Evolutionary conservation across 1,140 invertebrate species (phyloP).

Genomic region (Penaeus chinensis): DNA sequence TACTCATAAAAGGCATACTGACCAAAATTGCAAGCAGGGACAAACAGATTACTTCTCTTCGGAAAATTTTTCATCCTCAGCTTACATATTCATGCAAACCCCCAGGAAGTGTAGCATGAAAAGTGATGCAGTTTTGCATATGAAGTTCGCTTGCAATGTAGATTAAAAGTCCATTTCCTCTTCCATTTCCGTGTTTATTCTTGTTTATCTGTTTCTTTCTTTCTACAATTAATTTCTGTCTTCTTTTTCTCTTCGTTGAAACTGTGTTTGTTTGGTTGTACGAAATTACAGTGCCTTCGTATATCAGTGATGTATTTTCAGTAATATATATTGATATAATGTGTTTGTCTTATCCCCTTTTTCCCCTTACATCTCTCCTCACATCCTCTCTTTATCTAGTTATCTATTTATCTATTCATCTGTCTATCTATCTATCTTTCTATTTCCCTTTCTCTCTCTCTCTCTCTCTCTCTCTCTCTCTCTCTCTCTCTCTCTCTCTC

Average conservation of each 20-base stretch:
- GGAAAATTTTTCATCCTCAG: neutral
- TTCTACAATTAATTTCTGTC: neutral
- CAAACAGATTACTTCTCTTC: neutral
- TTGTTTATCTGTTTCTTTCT: neutral
- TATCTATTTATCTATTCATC: neutral
- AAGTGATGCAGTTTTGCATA: too few species aligned
- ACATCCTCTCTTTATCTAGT: neutral
- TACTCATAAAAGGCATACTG: neutral
- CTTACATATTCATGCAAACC: neutral
- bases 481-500: constrained; percentile 7
- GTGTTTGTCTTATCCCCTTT: neutral
- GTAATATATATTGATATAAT: neutral
- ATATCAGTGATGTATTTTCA: neutral
- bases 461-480: constrained; percentile 17
- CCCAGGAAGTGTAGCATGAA: too few species aligned
- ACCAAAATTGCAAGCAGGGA: neutral
- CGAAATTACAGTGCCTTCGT: neutral
- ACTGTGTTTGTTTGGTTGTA: neutral
- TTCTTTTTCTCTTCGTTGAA: neutral
- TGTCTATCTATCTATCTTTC: neutral
- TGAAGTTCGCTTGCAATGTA: too few species aligned
- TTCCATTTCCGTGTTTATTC: too few species aligned
- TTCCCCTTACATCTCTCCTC: too few species aligned
- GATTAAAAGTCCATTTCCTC: too few species aligned
- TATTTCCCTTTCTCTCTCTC: neutral